Base-by-base conservation (phyloP, 2,797 vertebrate species). In the Cossypha caffra region DNA sequence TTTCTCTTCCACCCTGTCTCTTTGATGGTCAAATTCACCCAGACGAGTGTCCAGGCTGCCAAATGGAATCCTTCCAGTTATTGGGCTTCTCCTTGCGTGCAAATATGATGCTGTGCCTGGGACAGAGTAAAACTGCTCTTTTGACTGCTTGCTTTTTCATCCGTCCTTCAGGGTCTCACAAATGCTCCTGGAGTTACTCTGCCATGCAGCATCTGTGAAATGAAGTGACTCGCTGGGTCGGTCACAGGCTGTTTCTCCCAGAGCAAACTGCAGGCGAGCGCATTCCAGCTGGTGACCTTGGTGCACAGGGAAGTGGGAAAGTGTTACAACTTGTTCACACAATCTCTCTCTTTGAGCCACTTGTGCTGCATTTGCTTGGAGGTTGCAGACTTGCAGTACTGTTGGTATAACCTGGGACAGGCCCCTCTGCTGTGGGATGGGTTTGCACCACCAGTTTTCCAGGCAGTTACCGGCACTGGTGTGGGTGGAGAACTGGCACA, bases 121-220 rank as follows among this genome's bases (percentile, higher is more conserved):
- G 72, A 64, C 29, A 31, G 35, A 82, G 72, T 11, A 54, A 67
- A 88, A 83, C 75, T 45, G 62, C 21, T 79, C 80, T 69, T 94
- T 76, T 86, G 78, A 61, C 68, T 82, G 40, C 71, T 72, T 72
- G 79, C 58, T 88, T 77, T 90, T 90, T 76, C 62, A 93, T 76
- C 35, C 35, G 51, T 13, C 29, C 50, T 40, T 76, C 79, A 7
- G 0, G 72, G 88, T 17, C 47, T 78, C 58, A 7, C 8, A 45
- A 88, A 25, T 57, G 55, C 31, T 91, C 47, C 84, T 75, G 77
- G 77, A 95, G 74, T 82, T 48, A 25, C 31, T 19, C 26, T 73
- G 77, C 54, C 57, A 6, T 18, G 61, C 63, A 90, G 81, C 73
- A 61, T 40, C 86, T 89, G 79, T 80, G 86, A 67, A 81, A 74